Percentiles rank a stretch among this genome's conserved stretches.
Conservation (phyloP, 2,888 invertebrate genomes). For the Brachyptera risi region DNA sequence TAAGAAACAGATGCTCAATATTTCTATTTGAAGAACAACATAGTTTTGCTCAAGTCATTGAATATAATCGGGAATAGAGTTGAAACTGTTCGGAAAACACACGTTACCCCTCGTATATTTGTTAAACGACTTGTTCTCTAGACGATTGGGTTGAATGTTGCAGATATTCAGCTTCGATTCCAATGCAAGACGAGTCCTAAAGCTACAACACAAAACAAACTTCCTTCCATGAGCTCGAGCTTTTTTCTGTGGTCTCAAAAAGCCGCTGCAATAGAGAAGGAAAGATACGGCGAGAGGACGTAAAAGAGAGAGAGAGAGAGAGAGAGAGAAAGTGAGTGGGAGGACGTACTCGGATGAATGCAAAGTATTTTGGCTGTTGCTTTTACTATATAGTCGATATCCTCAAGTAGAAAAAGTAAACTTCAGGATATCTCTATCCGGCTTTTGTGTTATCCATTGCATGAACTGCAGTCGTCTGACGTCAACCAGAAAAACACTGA, state of each 20-base stretch:
- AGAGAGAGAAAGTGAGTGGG: background rate
- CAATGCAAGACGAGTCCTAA: conserved; percentile 8
- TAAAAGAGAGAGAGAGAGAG: no score
- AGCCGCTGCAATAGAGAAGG: background rate
- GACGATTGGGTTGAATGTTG: conserved; percentile 16
- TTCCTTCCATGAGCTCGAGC: background rate
- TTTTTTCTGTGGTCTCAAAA: conserved; percentile 9
- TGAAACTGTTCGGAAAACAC: conserved; percentile 13
- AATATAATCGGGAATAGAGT: conserved; percentile 6
- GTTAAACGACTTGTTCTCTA: conserved; percentile 11
- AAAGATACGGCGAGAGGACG: no score
- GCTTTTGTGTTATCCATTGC: background rate
- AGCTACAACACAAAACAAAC: conserved; percentile 15
- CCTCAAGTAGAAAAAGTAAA: conserved; percentile 2
- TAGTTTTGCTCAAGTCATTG: conserved; percentile 4
- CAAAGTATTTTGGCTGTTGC: conserved; percentile 15
- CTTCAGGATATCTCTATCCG: background rate
- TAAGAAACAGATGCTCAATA: background rate
- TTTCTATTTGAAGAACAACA: conserved; percentile 7
- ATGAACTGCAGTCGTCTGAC: background rate
- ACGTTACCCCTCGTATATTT: conserved; percentile 13
- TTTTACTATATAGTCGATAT: conserved; percentile 15
- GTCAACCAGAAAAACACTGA: no score
- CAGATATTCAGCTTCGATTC: conserved; percentile 7
- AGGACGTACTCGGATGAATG: conserved; percentile 2